Conservation (phyloP, 2,888 invertebrate genomes). For the Tetheella fluctuosa region DNA sequence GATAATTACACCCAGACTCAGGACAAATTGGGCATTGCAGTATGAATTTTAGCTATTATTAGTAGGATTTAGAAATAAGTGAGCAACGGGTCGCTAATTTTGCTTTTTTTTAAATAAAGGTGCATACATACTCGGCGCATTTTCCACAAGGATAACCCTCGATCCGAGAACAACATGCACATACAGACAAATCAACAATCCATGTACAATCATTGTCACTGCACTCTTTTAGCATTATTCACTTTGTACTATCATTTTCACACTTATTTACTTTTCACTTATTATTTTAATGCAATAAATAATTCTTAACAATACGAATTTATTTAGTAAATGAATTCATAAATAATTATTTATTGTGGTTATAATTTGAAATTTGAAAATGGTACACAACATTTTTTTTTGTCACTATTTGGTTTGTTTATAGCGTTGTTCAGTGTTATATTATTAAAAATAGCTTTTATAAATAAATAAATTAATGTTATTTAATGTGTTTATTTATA, state of each 20-base stretch:
- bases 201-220: conserved; percentile 70
- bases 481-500: conserved; percentile 28
- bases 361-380: neutral
- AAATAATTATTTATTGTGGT: neutral
- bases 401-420: conserved; percentile 16
- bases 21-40: too few species aligned
- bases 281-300: neutral
- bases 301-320: too few species aligned
- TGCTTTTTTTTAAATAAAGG: conserved; percentile 10
- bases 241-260: conserved; percentile 28
- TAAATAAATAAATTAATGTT: conserved; percentile 21
- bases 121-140: conserved; percentile 75
- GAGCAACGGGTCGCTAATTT: neutral
- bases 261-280: conserved; percentile 12
- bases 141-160: conserved; percentile 76
- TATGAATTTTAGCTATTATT: too few species aligned
- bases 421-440: neutral
- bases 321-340: too few species aligned
- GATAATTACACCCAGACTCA: too few species aligned
- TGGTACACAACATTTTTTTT: conserved; percentile 12
- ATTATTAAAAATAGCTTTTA: neutral
- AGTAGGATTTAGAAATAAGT: too few species aligned
- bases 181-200: conserved; percentile 56
- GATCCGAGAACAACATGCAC: conserved; percentile 57
- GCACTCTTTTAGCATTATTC: conserved; percentile 56